Conservation (phyloP, 2,113 vertebrate species). For the Benitochromis conjunctus region DNA sequence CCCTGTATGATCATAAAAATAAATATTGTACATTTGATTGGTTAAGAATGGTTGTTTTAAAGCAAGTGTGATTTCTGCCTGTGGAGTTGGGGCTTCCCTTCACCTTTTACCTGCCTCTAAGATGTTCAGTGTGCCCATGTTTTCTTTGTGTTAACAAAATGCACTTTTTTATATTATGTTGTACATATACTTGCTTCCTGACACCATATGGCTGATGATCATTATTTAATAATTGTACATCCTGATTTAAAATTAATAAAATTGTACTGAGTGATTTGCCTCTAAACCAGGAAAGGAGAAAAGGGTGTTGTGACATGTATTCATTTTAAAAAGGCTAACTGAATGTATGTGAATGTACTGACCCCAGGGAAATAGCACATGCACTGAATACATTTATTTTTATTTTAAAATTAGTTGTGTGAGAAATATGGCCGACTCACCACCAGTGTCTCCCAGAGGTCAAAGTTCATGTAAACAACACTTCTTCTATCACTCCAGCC, state of each 20-base stretch:
- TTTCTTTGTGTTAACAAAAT: conserved; percentile 55
- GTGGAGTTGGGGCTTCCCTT: neutral
- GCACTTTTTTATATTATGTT: conserved; percentile 67
- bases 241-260: conserved; percentile 63
- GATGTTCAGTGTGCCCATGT: conserved; percentile 1
- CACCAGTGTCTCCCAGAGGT: neutral
- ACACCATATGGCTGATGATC: conserved; percentile 49
- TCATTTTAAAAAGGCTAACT: neutral
- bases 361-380: neutral
- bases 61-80: neutral
- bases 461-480: conserved; percentile 14
- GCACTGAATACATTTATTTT: neutral
- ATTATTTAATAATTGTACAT: conserved; percentile 67
- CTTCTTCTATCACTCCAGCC: neutral
- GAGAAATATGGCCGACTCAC: neutral
- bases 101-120: neutral
- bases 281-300: neutral
- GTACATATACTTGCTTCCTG: conserved; percentile 53
- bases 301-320: neutral
- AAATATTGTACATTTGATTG: conserved; percentile 39
- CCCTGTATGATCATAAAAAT: conserved; percentile 21
- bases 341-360: neutral
- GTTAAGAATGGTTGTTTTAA: conserved; percentile 1
- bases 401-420: neutral
- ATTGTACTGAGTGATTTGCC: neutral